Evolutionary conservation across 2,113 vertebrate genomes (phyloP).

Genomic region (Xiphophorus couchianus): DNA sequence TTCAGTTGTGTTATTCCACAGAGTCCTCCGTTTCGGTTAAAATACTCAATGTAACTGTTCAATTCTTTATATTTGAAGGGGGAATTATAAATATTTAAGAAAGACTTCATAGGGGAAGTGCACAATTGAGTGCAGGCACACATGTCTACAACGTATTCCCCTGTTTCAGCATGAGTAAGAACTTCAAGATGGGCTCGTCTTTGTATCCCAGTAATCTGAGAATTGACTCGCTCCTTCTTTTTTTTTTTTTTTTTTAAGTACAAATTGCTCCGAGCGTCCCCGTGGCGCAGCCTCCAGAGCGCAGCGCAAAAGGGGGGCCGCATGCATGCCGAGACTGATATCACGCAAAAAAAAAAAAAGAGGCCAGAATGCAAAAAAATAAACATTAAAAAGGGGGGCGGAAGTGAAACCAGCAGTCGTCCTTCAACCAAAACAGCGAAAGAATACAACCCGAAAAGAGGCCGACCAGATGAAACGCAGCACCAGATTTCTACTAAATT

Average conservation of each 20-base stretch:
- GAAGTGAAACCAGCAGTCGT: constrained; percentile 5
- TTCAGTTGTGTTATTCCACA: background rate
- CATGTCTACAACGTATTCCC: constrained; percentile 4
- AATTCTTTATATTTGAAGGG: background rate
- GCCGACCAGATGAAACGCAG: background rate
- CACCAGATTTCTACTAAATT: constrained; percentile 1
- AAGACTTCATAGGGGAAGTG: background rate
- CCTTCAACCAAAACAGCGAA: constrained; percentile 11
- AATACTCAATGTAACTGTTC: background rate
- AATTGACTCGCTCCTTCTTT: constrained; percentile 22
- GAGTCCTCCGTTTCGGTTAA: background rate
- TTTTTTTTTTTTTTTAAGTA: constrained; percentile 51
- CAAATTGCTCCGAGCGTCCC: constrained; percentile 62
- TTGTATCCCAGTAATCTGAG: constrained; percentile 23
- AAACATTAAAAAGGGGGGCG: too few relatives aligned
- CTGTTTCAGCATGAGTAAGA: constrained; percentile 6
- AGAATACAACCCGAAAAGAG: background rate
- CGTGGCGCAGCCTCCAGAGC: constrained; percentile 45
- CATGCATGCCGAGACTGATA: background rate
- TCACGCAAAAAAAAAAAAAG: background rate
- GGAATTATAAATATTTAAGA: constrained; percentile 1
- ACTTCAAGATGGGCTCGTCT: constrained; percentile 40
- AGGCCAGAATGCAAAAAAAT: constrained; percentile 8
- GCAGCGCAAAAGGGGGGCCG: background rate
- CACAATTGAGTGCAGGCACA: background rate